phyloP scores from a whole-genome alignment of 2,113 vertebrate genomes.

The Rhagologus leucostigma region DNA sequence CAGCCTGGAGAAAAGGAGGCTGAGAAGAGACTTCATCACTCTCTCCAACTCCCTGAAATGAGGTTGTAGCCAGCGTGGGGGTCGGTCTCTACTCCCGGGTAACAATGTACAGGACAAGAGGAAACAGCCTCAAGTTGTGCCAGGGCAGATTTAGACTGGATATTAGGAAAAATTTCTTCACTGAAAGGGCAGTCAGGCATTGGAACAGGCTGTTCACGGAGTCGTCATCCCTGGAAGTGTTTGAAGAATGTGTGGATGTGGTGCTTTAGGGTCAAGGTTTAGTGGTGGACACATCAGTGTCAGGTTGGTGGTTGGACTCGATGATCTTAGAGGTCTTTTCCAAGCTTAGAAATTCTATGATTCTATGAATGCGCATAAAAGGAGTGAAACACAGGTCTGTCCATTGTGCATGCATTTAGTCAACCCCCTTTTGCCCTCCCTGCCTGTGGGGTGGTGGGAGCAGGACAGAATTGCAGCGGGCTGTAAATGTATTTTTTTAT shows the following conservation, averaged over 20 bases:
- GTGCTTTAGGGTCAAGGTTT: background rate
- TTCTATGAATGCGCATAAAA: background rate
- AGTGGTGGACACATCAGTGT: too few relatives aligned
- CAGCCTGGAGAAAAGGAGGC: background rate
- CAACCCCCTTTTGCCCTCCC: background rate
- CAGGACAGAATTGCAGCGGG: background rate
- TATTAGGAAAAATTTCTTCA: background rate
- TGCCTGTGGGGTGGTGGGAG: background rate
- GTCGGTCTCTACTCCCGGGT: fast-evolving
- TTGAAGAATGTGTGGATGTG: background rate
- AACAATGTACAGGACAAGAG: fast-evolving
- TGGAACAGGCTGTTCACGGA: background rate
- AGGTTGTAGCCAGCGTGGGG: background rate
- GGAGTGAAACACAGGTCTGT: background rate
- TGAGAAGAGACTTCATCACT: background rate
- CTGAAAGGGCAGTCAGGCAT: background rate
- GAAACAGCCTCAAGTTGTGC: fast-evolving
- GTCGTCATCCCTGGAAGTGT: background rate
- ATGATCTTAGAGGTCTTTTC: background rate
- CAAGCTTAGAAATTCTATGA: background rate
- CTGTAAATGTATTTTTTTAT: background rate
- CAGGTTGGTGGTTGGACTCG: background rate
- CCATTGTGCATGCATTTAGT: background rate
- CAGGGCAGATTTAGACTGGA: background rate
- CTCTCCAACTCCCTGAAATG: background rate